Evolutionary conservation across 2,113 vertebrate genomes (phyloP).

Genomic region (Dipodomys merriami): DNA sequence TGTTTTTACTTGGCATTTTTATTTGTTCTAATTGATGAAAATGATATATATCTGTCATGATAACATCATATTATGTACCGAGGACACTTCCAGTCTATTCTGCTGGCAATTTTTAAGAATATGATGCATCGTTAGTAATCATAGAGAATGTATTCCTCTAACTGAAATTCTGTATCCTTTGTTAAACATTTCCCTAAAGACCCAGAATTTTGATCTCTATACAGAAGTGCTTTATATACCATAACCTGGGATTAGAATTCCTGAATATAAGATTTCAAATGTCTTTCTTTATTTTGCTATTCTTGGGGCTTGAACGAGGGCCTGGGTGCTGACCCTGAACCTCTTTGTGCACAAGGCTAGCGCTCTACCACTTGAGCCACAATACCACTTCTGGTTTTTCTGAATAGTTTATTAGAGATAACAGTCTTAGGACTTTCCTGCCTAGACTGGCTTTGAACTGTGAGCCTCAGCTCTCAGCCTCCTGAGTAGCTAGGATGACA

Average conservation of each 20-base stretch:
- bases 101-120: constrained; percentile 1
- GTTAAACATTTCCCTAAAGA: not conserved
- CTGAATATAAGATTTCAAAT: constrained; percentile 39
- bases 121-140: not conserved
- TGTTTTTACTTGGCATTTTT: not conserved
- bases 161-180: not conserved
- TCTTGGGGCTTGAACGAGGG: too few species aligned
- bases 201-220: not conserved
- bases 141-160: not conserved
- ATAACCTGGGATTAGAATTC: constrained; percentile 24
- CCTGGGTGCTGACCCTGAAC: too few species aligned
- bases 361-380: too few species aligned
- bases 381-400: too few species aligned
- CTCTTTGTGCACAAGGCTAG: too few species aligned
- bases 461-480: too few species aligned
- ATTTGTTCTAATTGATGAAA: not conserved
- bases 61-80: not conserved
- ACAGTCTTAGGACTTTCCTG: too few species aligned
- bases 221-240: not conserved
- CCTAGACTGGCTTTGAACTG: too few species aligned
- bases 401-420: too few species aligned
- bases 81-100: not conserved
- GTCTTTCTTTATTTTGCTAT: too few species aligned
- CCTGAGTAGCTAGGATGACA: too few species aligned
- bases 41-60: not conserved